Base-by-base conservation (phyloP, 2,113 vertebrate species). In the Microcebus lehilahytsara region DNA sequence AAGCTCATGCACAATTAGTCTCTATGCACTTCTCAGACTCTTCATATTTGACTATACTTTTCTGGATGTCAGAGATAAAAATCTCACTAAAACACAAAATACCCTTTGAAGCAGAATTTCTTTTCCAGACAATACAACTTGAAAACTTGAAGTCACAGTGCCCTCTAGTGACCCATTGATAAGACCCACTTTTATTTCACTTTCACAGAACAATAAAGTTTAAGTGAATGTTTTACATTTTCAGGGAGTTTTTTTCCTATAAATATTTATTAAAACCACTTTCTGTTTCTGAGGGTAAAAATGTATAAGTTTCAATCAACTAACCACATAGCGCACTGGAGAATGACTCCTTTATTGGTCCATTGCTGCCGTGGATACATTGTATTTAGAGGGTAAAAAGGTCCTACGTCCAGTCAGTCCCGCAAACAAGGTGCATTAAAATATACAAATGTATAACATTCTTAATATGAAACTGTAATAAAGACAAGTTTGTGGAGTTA, bases 141-240 rank as follows among this genome's bases (percentile, higher is more conserved):
- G 56, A 96, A 3, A 78, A 93, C 4, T 34, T 88, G 51, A 98
- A 98, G 79, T 94, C 92, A 97, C 98, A 98, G 97, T 98, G 98
- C 98, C 98, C 98, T 98, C 98, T 98, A 27, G 97, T 97, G 98
- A 94, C 75, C 10, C 2, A 60, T 0, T 5, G 0, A n/a, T 60
- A 87, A 25, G 46, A 53, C 3, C 19, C 32, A 62, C 34, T 37
- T 95, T 90, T 90, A 80, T 51, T 91, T 69, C 23, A 66, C 19
- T 53, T 42, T 87, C 72, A 37, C 37, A 66, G 85, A 91, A 95
- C 77, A 97, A 80, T 83, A 83, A 91, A 77, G 49, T 96, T 90
- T 56, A 83, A 49, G 4, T 13, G 40, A 89, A 64, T 74, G 19
- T 72, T 40, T 13, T 1, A 51, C 62, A 83, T 75, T 89, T 91